Base-by-base conservation (phyloP, 1,140 invertebrate genomes). In the Drosophila miranda region DNA sequence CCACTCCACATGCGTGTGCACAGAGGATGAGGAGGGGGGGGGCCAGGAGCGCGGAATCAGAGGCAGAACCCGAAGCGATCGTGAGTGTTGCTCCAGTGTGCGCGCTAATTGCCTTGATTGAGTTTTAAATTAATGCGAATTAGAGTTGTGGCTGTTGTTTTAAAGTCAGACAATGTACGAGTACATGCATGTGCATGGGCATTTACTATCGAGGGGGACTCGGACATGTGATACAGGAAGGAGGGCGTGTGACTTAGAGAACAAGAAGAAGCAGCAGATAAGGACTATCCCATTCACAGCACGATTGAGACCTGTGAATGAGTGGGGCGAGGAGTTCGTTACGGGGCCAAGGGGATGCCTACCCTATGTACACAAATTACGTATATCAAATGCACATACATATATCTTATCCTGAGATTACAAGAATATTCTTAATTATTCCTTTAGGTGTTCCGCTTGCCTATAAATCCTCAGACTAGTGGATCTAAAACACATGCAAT, bases 71-170 rank as follows among this genome's bases (percentile, higher is more conserved):
- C 41, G 41, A 38, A 14, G 61, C 55, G 64, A 66, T 64, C 68
- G 69, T 73, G 70, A 73, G 70, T 73, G 70, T 73, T 59, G 70
- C 70, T 64, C 53, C 70, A 76, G 72, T 66, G 73, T 75, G 82
- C 64, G 81, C 74, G 73, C 73, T 86, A 86, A 86, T 86, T 86
- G 81, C 74, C 81, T 86, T 87, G 81, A 86, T 86, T 86, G 81
- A 86, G 81, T 86, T 86, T 86, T 86, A 86, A 86, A 86, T 86
- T 86, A 86, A 86, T 77, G 81, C 81, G 81, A 84, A 84, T 84
- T 86, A 87, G 76, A 84, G 77, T 84, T 84, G 75, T 52, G 60
- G 75, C 55, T 52, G 73, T 67, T 71, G 66, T 55, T 57, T 55
- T 80, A 58, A 69, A 62, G 66, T 64, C 72, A 66, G 62, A 73